Evolutionary conservation across 1,140 invertebrate genomes (phyloP).

Genomic region (Lasaia peninsularis): DNA sequence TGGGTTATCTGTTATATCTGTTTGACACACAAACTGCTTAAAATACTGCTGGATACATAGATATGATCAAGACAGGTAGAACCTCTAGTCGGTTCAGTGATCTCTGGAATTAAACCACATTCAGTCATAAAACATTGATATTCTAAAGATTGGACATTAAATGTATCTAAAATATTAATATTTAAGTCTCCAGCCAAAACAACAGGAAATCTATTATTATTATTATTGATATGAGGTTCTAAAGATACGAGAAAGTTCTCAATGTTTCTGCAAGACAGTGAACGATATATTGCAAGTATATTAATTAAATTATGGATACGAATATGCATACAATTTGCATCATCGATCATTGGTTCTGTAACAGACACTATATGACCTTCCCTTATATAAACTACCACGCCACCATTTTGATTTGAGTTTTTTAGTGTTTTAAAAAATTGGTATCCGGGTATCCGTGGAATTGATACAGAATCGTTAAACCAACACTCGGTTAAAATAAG

Average conservation of each 20-base stretch:
- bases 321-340: neutral
- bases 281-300: neutral
- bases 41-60: conserved; percentile 8
- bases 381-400: neutral
- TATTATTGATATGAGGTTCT: neutral
- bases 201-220: neutral
- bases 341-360: neutral
- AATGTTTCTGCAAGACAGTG: neutral
- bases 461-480: neutral
- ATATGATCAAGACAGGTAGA: conserved; percentile 22
- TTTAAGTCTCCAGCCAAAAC: conserved; percentile 21
- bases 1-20: conserved; percentile 17
- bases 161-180: conserved; percentile 18
- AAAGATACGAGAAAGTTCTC: neutral
- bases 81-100: conserved; percentile 22
- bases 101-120: conserved; percentile 19
- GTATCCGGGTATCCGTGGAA: neutral
- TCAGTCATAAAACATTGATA: conserved; percentile 23
- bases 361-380: neutral
- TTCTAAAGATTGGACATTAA: conserved; percentile 12
- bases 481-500: neutral
- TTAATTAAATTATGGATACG: neutral
- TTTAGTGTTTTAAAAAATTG: neutral
- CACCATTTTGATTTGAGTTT: neutral
- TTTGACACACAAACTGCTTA: conserved; percentile 5